Percentiles rank a stretch among this genome's conserved stretches.
These are phyloP conservation scores for Orientallactaga bullata DNA, from an alignment of 2,113 vertebrate genomes.

Conservation along the genomic window DNA sequence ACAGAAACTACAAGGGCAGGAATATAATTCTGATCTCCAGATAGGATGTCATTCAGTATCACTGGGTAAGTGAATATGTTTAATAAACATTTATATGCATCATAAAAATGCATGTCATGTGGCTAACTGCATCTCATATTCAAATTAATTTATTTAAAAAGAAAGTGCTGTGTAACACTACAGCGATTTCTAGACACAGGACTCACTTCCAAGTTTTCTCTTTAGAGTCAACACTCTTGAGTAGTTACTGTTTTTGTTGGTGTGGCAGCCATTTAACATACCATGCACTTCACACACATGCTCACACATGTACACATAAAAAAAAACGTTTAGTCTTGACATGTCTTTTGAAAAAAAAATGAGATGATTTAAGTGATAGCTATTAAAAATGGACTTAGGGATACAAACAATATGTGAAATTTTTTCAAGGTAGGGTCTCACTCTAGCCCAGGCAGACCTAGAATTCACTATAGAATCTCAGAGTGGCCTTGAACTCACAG, in stretches of 20 bases:
- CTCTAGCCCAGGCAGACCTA: too few relatives aligned
- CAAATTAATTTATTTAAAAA: background rate
- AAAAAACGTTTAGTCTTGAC: background rate
- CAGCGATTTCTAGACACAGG: background rate
- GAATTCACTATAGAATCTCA: too few relatives aligned
- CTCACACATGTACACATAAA: background rate
- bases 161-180: background rate
- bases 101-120: background rate
- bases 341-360: background rate
- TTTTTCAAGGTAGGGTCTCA: too few relatives aligned
- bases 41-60: background rate
- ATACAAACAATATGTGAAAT: background rate
- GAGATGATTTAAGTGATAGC: background rate
- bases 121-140: background rate
- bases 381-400: background rate
- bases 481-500: too few relatives aligned
- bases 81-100: background rate
- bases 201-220: background rate
- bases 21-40: background rate
- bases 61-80: background rate
- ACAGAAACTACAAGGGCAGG: conserved; percentile 11
- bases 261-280: background rate
- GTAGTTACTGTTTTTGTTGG: background rate
- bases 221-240: background rate
- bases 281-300: background rate